Conservation (phyloP, 2,113 vertebrate species). For the Ranitomeya variabilis region DNA sequence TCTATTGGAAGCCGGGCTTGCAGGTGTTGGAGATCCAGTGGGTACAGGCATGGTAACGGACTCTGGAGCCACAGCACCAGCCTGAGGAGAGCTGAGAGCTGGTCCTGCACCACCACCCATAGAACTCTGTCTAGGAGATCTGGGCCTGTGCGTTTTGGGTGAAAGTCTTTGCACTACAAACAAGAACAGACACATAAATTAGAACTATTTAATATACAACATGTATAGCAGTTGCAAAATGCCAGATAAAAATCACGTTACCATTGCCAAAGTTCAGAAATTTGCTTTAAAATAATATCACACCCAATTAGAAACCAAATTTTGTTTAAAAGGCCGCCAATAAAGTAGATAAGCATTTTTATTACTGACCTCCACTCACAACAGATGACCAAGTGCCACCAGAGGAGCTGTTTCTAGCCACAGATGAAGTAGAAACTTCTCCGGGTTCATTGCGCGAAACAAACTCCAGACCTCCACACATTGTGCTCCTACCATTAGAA, state of each 20-base stretch:
- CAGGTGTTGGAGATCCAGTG: conserved; percentile 86
- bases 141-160: conserved; percentile 89
- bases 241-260: neutral
- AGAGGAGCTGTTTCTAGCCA: conserved; percentile 86
- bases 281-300: no score
- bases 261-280: neutral
- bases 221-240: conserved; percentile 4
- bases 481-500: conserved; percentile 84
- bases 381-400: conserved; percentile 98
- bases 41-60: conserved; percentile 78
- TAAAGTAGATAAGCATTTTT: neutral
- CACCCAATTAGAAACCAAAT: no score
- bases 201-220: conserved; percentile 14
- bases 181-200: conserved; percentile 58
- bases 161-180: conserved; percentile 77
- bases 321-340: no score
- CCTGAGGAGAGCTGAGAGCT: conserved; percentile 83
- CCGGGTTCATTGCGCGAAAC: conserved; percentile 86
- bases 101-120: conserved; percentile 77
- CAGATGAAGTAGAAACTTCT: conserved; percentile 78
- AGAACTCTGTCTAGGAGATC: conserved; percentile 92
- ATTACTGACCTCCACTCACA: conserved; percentile 89
- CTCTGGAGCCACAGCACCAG: conserved; percentile 83
- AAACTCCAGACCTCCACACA: conserved; percentile 87
- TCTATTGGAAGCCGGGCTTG: conserved; percentile 87